phyloP scores from a whole-genome alignment of 2,113 vertebrate genomes.

The Triplophysa siluroides region DNA sequence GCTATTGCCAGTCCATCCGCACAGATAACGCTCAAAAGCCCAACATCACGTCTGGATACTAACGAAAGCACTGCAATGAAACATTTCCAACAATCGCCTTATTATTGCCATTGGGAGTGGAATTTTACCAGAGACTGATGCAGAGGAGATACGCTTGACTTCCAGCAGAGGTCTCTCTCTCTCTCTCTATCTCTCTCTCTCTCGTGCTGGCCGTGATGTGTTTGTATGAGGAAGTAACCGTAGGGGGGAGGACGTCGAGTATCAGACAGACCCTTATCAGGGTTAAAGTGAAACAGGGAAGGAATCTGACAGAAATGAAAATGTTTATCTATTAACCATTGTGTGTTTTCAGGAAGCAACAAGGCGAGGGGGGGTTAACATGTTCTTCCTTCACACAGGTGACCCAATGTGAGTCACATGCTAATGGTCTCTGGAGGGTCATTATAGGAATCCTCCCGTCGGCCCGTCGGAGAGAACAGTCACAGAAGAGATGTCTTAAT shows the following conservation, averaged over 20 bases:
- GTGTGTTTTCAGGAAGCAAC: constrained; percentile 31
- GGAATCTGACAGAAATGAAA: neutral
- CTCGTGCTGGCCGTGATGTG: too few relatives aligned
- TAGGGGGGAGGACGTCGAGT: neutral
- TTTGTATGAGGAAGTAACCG: neutral
- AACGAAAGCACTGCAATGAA: neutral
- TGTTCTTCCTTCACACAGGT: neutral
- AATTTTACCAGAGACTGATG: constrained; percentile 3
- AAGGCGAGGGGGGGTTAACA: neutral
- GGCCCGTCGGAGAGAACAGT: neutral
- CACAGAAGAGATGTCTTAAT: neutral
- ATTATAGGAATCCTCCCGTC: neutral
- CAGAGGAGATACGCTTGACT: neutral
- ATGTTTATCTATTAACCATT: constrained; percentile 13
- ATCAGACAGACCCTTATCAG: neutral
- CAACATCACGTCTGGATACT: neutral
- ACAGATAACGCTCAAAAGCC: neutral
- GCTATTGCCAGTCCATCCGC: too few relatives aligned
- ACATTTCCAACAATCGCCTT: neutral
- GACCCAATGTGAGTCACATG: neutral
- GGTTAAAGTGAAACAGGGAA: constrained; percentile 22
- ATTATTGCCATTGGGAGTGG: neutral
- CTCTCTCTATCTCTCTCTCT: neutral
- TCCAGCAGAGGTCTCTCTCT: neutral
- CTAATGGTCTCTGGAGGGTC: constrained; percentile 8